These are phyloP conservation scores for Andricus grossulariae DNA, from an alignment of 1,140 invertebrate genomes.

Conservation along the genomic window DNA sequence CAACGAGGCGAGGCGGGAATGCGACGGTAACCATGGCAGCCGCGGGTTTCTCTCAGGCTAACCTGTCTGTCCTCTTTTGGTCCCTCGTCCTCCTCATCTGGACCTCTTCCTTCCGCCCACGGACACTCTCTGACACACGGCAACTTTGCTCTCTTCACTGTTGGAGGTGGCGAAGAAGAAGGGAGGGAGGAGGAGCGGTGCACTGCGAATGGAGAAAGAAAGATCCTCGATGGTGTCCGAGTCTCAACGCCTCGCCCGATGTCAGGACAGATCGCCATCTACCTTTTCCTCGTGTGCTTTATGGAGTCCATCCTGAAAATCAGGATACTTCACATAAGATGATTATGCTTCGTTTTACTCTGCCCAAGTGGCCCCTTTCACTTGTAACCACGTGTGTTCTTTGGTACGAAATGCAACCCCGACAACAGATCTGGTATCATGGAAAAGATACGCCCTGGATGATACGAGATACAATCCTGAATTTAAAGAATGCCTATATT, in stretches of 20 bases:
- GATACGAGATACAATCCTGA: too few relatives aligned
- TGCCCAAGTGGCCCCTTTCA: background rate
- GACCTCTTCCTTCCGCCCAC: constrained; percentile 72
- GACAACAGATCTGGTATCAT: constrained; percentile 14
- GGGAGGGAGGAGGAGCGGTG: constrained; percentile 49
- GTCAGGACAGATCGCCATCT: constrained; percentile 52
- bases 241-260: constrained; percentile 36
- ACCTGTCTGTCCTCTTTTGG: constrained; percentile 71
- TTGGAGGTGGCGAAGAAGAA: constrained; percentile 37
- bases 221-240: constrained; percentile 50
- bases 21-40: constrained; percentile 77
- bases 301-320: constrained; percentile 4
- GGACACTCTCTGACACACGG: constrained; percentile 39
- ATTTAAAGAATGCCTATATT: too few relatives aligned
- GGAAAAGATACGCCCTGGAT: background rate
- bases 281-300: background rate
- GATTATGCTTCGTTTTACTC: background rate
- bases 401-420: background rate
- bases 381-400: background rate
- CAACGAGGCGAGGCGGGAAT: constrained; percentile 75
- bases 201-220: constrained; percentile 50
- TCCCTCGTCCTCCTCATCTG: constrained; percentile 65
- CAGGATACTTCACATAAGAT: constrained; percentile 16
- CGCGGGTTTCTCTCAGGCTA: constrained; percentile 67
- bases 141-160: constrained; percentile 32